Evolutionary conservation across 2,797 vertebrate species (phyloP).

Genomic region (Menidia menidia): DNA sequence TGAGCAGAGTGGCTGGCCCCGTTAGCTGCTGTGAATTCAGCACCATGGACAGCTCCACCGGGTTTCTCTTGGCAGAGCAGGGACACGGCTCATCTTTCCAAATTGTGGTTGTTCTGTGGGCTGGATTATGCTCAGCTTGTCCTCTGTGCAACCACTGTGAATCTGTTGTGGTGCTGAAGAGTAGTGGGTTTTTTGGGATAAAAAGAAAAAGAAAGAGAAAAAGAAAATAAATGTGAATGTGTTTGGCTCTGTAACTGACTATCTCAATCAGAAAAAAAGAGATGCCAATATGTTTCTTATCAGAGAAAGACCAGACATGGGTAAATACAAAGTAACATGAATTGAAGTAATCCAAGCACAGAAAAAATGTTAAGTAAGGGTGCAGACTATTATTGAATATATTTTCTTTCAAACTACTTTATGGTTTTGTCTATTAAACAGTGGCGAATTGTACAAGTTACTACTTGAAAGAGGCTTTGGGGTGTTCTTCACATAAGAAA

Average conservation of each 20-base stretch:
- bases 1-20: constrained; percentile 5
- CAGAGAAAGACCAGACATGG: constrained; percentile 1
- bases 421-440: neutral
- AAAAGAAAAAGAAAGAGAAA: neutral
- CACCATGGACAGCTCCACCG: constrained; percentile 71
- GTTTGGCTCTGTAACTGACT: constrained; percentile 6
- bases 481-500: no score
- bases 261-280: neutral
- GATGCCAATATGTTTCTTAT: neutral
- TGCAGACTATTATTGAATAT: neutral
- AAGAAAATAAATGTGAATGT: neutral
- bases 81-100: constrained; percentile 33
- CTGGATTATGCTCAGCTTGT: constrained; percentile 52
- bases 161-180: constrained; percentile 44
- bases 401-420: neutral
- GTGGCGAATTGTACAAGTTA: neutral
- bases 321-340: constrained; percentile 1
- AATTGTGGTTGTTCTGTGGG: constrained; percentile 36
- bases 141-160: constrained; percentile 49
- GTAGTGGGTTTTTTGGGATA: constrained; percentile 33
- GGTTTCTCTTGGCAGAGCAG: constrained; percentile 35
- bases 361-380: neutral
- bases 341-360: neutral
- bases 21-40: constrained; percentile 56
- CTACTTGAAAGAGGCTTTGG: no score